Percentiles rank a stretch among this genome's conserved stretches.
Evolutionary conservation across 1,140 invertebrate genomes (phyloP).

Genomic region (Pachyrhynchus sulphureomaculatus): DNA sequence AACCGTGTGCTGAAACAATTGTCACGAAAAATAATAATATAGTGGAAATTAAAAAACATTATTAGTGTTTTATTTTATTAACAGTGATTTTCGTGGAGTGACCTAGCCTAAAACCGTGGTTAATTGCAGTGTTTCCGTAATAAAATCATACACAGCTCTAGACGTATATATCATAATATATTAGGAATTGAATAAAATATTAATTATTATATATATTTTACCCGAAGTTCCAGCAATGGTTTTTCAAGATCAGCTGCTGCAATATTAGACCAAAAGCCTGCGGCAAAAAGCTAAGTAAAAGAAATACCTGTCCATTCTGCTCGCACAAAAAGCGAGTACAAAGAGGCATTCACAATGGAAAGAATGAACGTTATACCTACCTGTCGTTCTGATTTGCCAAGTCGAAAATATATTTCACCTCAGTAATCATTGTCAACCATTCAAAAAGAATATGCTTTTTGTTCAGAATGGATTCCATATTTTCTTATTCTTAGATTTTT

Average conservation of each 20-base stretch:
- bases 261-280: conserved; percentile 31
- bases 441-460: conserved; percentile 34
- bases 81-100: too few species aligned
- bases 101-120: too few species aligned
- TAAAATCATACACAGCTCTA: too few species aligned
- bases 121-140: too few species aligned
- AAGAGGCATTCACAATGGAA: conserved; percentile 37
- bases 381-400: conserved; percentile 48
- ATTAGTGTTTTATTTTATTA: too few species aligned
- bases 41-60: too few species aligned
- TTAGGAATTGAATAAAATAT: too few species aligned
- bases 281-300: conserved; percentile 41
- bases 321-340: conserved; percentile 38
- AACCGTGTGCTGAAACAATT: too few species aligned
- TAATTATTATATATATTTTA: too few species aligned
- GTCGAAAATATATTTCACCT: conserved; percentile 48
- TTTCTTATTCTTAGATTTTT: conserved; percentile 32
- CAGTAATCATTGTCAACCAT: conserved; percentile 46
- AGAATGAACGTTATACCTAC: conserved; percentile 45
- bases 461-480: conserved; percentile 27
- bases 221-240: conserved; percentile 9
- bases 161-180: too few species aligned
- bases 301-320: conserved; percentile 46
- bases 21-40: too few species aligned
- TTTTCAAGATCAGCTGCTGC: conserved; percentile 27